Conservation (phyloP, 1,140 invertebrate species). For the Sycobia sp. region DNA sequence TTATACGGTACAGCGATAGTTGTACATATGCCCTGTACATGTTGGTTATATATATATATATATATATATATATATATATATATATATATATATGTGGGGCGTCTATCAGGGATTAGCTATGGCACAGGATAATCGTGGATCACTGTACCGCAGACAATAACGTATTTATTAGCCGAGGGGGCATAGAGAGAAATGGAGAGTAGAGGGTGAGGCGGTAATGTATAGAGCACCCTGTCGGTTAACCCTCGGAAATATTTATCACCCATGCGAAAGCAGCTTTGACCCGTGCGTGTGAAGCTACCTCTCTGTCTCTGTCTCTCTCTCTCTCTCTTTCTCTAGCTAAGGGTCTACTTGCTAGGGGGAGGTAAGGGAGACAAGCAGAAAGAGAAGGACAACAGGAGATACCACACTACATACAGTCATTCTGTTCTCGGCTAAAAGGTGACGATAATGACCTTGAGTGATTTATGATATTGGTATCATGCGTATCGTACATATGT, state of each 20-base stretch:
- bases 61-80: too few species aligned
- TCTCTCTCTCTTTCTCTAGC: too few species aligned
- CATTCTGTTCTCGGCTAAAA: conserved; percentile 32
- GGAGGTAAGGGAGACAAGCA: too few species aligned
- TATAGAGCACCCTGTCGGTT: conserved; percentile 45
- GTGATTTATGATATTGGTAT: conserved; percentile 31
- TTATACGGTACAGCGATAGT: too few species aligned
- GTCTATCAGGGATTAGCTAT: neutral
- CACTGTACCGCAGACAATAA: conserved; percentile 43
- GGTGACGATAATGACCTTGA: conserved; percentile 37
- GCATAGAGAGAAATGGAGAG: neutral
- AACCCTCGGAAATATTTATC: conserved; percentile 52
- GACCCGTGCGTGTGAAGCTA: conserved; percentile 8
- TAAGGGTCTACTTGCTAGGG: too few species aligned
- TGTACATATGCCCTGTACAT: too few species aligned
- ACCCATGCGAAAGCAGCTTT: conserved; percentile 38
- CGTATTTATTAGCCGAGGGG: conserved; percentile 48
- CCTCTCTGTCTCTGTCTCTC: neutral
- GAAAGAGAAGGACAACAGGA: neutral
- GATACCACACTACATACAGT: conserved; percentile 23
- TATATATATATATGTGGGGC: too few species aligned
- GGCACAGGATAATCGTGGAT: conserved; percentile 11
- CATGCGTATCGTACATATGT: too few species aligned
- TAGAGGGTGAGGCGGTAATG: conserved; percentile 40
- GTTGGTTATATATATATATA: too few species aligned